Base-by-base conservation (phyloP, 1,140 invertebrate genomes). In the Apis cerana region DNA sequence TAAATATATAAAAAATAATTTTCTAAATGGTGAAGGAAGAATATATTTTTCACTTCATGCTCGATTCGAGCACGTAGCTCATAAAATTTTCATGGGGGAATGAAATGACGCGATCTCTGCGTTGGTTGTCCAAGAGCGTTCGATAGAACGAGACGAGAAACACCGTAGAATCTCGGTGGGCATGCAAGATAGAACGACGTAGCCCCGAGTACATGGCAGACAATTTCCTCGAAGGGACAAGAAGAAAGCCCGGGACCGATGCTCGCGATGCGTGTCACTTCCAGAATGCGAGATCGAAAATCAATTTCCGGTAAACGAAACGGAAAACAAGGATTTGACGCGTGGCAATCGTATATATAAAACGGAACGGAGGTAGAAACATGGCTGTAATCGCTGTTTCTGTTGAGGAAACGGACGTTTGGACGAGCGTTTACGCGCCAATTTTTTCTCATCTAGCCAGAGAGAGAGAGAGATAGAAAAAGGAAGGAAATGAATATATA, bases 181-280 rank as follows among this genome's bases (percentile, higher is more conserved):
- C 70, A 23, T 27, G n/a, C 23, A 59, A 59, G 64, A 82, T 82
- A 68, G 33, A 76, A 82, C 43, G 72, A n/a, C 15, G 58, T 68
- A 59, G 79, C 79, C 56, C 21, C 43, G 43, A 69, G 75, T 48
- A 33, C 33, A 48, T 61, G 81, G 74, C 75, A 84, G 85, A 88
- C 86, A 88, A 88, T 88, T 88, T 88, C 75, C 86, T 85, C 48
- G 23, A 65, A 82, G 85, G 82, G 78, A 69, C 27, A 43, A 43
- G 33, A 43, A 43, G 33, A 43, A 43, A 27, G 33, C 62, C n/a
- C 64, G 81, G 76, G 71, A 54, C 48, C 59, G 83, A 65, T 68
- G 81, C 52, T 72, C 80, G 61, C 33, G 85, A 61, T 77, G 86
- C 82, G 75, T 84, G 86, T 88, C 85, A 78, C 69, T 80, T 52